Base-by-base conservation (phyloP, 2,888 invertebrate genomes). In the Drosophila testacea region DNA sequence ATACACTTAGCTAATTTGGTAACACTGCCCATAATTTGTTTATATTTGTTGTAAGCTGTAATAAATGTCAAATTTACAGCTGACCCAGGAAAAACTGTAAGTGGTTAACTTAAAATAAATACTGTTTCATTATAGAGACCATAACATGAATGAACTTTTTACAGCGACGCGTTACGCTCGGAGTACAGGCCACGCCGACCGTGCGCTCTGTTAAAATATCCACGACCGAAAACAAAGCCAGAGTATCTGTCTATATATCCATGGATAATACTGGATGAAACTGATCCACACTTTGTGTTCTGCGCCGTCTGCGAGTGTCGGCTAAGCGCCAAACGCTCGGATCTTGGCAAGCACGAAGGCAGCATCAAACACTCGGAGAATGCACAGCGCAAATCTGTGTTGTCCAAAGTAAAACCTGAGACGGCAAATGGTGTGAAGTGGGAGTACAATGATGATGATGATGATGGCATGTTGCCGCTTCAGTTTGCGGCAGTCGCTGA, bases 61-160 rank as follows among this genome's bases (percentile, higher is more conserved):
- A 57, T 70, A 65, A 75, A 90, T 88, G 90, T 77, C 89, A 5
- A 90, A 88, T 65, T 70, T 87, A 41, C 80, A 83, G 50, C 50
- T 88, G 59, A 89, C 88, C 36, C 84, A 83, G 41, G 88, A 90
- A 65, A 88, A 83, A 74, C 81, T 90, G 90, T 88, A 61, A 90
- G 87, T 66, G 6, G 6, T 48, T 32, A 0, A 9, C 13, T 4
- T n/a, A 13, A 11, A 41, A 4, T 16, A 44, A 28, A 7, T 7
- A 16, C 4, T 27, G 4, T 5, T 10, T 3, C 16, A 2, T 16
- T 7, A 2, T 6, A n/a, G 3, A 34, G 4, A 11, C n/a, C 6
- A 36, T 28, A 41, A 22, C 10, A 16, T 22, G 0, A 16, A 1
- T 13, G 4, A 27, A 38, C 11, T 30, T 28, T 16, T 11, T 7